Percentiles rank a stretch among this genome's conserved stretches.
Conservation (phyloP, 2,797 vertebrate species). For the Pangasius sanitwongsei region DNA sequence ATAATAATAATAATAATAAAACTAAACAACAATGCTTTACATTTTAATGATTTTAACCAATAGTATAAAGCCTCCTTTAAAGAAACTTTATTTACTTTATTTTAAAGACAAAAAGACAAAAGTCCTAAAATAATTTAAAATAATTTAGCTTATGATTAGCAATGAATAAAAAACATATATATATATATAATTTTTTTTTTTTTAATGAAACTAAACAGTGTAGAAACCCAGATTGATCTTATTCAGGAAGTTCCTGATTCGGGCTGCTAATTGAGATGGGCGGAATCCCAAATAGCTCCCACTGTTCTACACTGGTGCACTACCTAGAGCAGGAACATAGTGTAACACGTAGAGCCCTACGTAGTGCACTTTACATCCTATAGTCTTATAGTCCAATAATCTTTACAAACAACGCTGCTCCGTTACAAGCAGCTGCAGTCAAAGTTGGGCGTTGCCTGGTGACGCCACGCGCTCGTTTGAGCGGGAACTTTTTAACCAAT, state of each 20-base stretch:
- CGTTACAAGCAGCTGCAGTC: background rate
- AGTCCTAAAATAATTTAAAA: background rate
- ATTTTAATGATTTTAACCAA: background rate
- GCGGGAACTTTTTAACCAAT: constrained; percentile 13
- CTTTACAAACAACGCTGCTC: no score
- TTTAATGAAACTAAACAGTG: background rate
- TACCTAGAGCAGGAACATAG: no score
- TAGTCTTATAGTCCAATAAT: no score
- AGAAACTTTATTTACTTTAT: background rate
- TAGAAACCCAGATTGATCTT: background rate
- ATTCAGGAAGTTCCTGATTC: background rate
- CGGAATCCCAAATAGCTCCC: background rate
- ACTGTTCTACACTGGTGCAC: background rate
- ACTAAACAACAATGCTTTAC: background rate
- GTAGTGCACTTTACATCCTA: background rate
- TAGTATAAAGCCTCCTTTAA: background rate
- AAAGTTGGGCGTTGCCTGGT: background rate
- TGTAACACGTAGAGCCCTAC: background rate
- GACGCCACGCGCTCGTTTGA: background rate
- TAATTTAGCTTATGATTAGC: background rate
- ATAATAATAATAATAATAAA: background rate
- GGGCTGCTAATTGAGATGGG: background rate
- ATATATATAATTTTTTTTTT: no score
- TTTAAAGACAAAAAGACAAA: background rate
- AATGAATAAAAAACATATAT: no score